These are phyloP conservation scores for Enchytraeus crypticus DNA, from an alignment of 2,888 invertebrate species.

Conservation along the genomic window DNA sequence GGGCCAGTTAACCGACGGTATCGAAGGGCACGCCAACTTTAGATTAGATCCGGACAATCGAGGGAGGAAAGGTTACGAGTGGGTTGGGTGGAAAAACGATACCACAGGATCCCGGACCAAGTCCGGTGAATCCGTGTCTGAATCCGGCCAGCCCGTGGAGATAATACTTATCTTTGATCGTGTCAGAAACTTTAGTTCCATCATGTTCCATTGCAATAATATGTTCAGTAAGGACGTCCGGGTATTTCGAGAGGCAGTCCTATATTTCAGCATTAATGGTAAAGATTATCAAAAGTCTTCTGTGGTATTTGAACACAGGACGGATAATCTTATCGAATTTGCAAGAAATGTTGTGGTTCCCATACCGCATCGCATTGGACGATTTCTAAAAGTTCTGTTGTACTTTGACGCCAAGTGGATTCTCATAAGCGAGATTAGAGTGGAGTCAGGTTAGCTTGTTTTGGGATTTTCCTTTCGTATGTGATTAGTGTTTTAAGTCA, in stretches of 20 bases:
- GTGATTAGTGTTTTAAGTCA: too few relatives aligned
- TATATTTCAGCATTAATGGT: constrained; percentile 60
- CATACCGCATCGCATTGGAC: constrained; percentile 70
- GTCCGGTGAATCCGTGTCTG: neutral
- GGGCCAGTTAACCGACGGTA: constrained; percentile 74
- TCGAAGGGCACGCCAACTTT: constrained; percentile 67
- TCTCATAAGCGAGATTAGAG: constrained; percentile 78
- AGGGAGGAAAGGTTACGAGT: constrained; percentile 57
- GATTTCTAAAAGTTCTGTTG: constrained; percentile 66
- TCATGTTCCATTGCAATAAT: constrained; percentile 75
- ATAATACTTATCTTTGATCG: constrained; percentile 78
- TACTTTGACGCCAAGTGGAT: constrained; percentile 77
- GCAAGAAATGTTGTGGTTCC: constrained; percentile 76
- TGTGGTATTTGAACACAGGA: constrained; percentile 58
- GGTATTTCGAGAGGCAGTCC: constrained; percentile 70
- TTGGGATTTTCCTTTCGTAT: too few relatives aligned
- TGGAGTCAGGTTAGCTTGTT: constrained; percentile 63
- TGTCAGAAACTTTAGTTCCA: constrained; percentile 73
- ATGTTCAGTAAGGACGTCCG: constrained; percentile 74
- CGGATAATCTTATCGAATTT: constrained; percentile 70
- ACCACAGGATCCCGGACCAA: constrained; percentile 49
- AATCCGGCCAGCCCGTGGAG: constrained; percentile 55
- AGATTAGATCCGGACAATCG: constrained; percentile 57
- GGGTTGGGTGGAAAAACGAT: constrained; percentile 73
- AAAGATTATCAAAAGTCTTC: constrained; percentile 46